Evolutionary conservation across 2,113 vertebrate species (phyloP).

Genomic region (Emydocephalus ijimae): DNA sequence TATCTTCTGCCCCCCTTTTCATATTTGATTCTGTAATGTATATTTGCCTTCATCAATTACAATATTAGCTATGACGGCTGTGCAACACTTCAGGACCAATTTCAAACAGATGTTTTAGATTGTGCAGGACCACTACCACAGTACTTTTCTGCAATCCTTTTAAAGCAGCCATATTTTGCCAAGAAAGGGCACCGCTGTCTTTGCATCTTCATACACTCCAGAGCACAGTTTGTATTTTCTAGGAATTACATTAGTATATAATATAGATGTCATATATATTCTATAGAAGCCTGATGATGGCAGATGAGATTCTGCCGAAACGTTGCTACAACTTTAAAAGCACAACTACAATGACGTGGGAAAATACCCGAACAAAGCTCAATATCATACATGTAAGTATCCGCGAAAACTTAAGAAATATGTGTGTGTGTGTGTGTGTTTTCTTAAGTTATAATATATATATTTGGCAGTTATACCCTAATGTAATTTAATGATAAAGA

Average conservation of each 20-base stretch:
- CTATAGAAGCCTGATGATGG: too few relatives aligned
- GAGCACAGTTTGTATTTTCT: not conserved
- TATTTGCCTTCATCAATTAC: not conserved
- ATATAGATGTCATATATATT: not conserved
- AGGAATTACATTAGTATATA: not conserved
- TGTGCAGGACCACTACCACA: not conserved
- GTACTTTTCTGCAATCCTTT: not conserved
- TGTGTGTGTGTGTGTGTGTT: too few relatives aligned
- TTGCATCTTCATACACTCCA: not conserved
- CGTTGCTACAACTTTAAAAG: too few relatives aligned
- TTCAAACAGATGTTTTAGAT: not conserved
- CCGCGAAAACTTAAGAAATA: too few relatives aligned
- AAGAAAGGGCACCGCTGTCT: not conserved
- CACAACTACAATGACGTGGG: too few relatives aligned
- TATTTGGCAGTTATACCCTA: too few relatives aligned
- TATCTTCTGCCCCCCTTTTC: not conserved
- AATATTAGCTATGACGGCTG: not conserved
- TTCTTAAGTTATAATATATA: too few relatives aligned
- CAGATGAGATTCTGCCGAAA: too few relatives aligned
- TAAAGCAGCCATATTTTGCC: not conserved
- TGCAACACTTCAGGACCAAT: not conserved
- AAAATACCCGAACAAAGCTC: too few relatives aligned
- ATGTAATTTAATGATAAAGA: too few relatives aligned
- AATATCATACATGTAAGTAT: too few relatives aligned
- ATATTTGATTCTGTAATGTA: not conserved